Evolutionary conservation across 2,888 invertebrate genomes (phyloP), one percentile per base, ranked within the genome.

Genomic region (Diarsia mendica): DNA sequence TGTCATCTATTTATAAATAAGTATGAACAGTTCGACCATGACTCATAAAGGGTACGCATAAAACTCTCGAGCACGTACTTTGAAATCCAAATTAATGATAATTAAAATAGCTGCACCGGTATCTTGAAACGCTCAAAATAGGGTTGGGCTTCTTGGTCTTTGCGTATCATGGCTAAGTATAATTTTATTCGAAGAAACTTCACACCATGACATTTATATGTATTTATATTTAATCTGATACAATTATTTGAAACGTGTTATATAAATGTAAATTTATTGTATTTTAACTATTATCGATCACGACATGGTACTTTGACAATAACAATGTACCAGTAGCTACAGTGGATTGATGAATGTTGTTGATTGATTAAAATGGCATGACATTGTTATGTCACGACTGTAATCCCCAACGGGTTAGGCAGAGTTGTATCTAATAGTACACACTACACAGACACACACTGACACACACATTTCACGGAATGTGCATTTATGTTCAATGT

Each of bases 1-100:
- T 92, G 92, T 92, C 93, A 93, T 91, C 76, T 89, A 83, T 88
- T 90, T 92, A 93, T 90, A 92, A 92, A 92, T 92, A 93, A 85
- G 83, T 88, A 89, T 90, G 90, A 86, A 89, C 84, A 78, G 79
- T 89, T 84, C 86, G 84, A 80, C 86, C 85, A 85, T 87, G 88
- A 88, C 85, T 90, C 89, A 90, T 87, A 87, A 91, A 89, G 89
- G 89, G 84, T 82, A 84, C 61, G 89, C 89, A 89, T 91, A 89
- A 92, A 92, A 89, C 83, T 75, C 87, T 93, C 89, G 87, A 94
- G 92, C 90, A 84, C 84, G 85, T 88, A 91, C 91, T 91, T 90
- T 84, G 88, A 91, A 91, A 84, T 77, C 85, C 89, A 87, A 89
- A 92, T 89, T 81, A 90, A 91, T 87, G 85, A 87, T 89, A 92